Evolutionary conservation across 2,113 vertebrate species (phyloP).

Genomic region (Neopipo cinnamomea): DNA sequence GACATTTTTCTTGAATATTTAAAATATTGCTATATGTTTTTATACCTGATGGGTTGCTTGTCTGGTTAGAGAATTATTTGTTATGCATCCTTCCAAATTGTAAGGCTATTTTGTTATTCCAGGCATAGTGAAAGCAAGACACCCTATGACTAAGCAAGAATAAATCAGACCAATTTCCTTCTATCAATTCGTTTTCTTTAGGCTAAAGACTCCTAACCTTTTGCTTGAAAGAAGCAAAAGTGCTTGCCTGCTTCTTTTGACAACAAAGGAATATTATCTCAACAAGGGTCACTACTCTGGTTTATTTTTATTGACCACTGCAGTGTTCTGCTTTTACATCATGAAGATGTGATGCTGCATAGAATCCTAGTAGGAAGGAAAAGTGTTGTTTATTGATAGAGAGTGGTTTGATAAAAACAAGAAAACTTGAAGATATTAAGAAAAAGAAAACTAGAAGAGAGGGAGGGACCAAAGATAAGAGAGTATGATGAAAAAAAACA

Average conservation of each 20-base stretch:
- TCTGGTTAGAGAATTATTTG: not conserved
- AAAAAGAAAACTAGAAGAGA: not conserved
- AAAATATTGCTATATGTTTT: not conserved
- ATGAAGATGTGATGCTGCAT: not conserved
- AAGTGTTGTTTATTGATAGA: not conserved
- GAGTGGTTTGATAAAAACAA: not conserved
- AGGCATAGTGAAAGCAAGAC: not conserved
- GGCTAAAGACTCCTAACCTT: not conserved
- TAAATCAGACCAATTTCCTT: not conserved
- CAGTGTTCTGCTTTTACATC: not conserved
- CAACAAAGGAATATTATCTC: not conserved
- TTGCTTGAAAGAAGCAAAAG: not conserved
- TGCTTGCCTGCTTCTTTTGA: not conserved
- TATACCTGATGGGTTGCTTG: not conserved
- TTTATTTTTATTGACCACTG: not conserved
- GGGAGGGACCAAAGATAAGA: not conserved
- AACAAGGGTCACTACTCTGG: not conserved
- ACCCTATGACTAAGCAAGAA: constrained; percentile 32
- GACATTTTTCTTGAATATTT: not conserved
- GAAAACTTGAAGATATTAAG: not conserved
- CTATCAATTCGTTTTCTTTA: not conserved
- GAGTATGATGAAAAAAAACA: not conserved
- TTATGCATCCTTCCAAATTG: not conserved
- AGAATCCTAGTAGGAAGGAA: not conserved
- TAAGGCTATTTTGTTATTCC: not conserved